Base-by-base conservation (phyloP, 2,113 vertebrate genomes). In the Campylorhamphus procurvoides region DNA sequence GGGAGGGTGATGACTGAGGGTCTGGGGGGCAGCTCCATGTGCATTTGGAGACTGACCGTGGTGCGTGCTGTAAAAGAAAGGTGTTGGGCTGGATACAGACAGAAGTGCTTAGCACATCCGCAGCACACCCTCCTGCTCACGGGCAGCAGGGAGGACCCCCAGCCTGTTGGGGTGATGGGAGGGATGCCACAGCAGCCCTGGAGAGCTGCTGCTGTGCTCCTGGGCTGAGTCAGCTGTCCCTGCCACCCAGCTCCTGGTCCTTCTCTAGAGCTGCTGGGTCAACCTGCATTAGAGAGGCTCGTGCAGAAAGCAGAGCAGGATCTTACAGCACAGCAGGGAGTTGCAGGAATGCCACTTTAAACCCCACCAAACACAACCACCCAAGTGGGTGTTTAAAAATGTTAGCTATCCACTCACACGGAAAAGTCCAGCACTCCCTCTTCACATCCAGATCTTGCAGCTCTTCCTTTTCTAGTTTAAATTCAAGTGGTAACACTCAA, bases 11-110 rank as follows among this genome's bases (percentile, higher is more conserved):
- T 39, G 69, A 22, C 35, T 33, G n/a, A 24, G n/a, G 27, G 7
- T 4, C 59, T 29, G 11, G n/a, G 9, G 9, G 31, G 12, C 17
- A 18, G 23, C 25, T 79, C 24, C 29, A 1, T 5, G 4, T 39
- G n/a, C 35, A 5, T 74, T 10, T 66, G 40, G 42, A 25, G 42
- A 18, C 74, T 35, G 17, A 46, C 12, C 4, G 0, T 2, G 22
- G 10, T 20, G 33, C n/a, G 6, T 37, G 31, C 59, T 84, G 25
- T 11, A 23, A 59, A 27, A 22, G 17, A 59, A 83, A 81, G 28
- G 62, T n/a, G 35, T 39, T 1, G 1, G n/a, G 35, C 8, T 1
- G 44, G 55, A 12, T 37, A 3, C 0, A 0, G 84, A 50, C 68
- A 27, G 2, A 1, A 9, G 7, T 40, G 62, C 42, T 8, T 55